phyloP scores from a whole-genome alignment of 2,888 invertebrate genomes.

The Scaptomyza polygonia region DNA sequence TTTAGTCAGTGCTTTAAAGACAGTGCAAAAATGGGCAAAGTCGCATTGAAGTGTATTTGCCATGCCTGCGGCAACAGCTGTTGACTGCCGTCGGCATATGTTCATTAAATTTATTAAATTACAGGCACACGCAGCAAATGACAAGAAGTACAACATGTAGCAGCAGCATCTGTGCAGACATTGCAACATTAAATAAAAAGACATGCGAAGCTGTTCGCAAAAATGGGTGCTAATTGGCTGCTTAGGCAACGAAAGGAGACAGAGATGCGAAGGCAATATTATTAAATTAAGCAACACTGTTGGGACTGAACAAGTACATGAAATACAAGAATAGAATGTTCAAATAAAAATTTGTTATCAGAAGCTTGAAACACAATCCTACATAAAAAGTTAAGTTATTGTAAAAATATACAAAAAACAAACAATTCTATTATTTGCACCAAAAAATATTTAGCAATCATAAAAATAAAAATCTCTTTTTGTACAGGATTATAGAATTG shows the following conservation, averaged over 20 bases:
- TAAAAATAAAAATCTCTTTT: neutral
- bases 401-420: no score
- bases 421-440: neutral
- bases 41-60: conserved; percentile 61
- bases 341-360: neutral
- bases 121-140: conserved; percentile 43
- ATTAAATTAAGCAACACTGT: conserved; percentile 34
- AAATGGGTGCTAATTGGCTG: conserved; percentile 69
- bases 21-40: conserved; percentile 30
- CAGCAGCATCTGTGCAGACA: conserved; percentile 63
- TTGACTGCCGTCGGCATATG: conserved; percentile 66
- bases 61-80: conserved; percentile 34
- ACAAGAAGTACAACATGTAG: conserved; percentile 25
- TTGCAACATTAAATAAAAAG: conserved; percentile 76
- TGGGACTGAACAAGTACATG: neutral
- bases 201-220: conserved; percentile 59
- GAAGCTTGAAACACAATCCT: no score
- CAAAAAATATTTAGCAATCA: neutral
- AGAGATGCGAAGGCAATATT: conserved; percentile 7
- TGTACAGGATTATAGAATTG: neutral
- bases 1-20: conserved; percentile 27
- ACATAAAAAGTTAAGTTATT: no score
- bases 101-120: conserved; percentile 81
- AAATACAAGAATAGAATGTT: neutral
- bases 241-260: conserved; percentile 10